Evolutionary conservation across 2,113 vertebrate genomes (phyloP), one percentile per base, ranked within the genome.

Genomic region (Triplophysa rosa): DNA sequence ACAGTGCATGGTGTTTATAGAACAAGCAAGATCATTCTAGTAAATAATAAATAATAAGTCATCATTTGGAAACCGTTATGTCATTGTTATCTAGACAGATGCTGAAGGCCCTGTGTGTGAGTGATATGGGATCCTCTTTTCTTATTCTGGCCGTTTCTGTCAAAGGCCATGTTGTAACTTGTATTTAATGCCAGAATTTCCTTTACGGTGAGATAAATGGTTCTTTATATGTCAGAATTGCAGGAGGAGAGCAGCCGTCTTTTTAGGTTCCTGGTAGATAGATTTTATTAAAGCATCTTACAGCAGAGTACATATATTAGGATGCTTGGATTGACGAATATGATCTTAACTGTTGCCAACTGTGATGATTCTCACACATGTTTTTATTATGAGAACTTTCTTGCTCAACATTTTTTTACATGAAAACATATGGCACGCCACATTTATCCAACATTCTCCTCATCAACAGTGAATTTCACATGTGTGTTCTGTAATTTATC

Each of bases 161-260:
- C 49, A 47, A 19, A 33, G 37, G 63, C 29, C 54, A 42, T 65
- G 33, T 47, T 37, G 45, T 58, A 6, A 29, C 16, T 19, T 59
- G 21, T 56, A 14, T 58, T 49, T 67, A 81, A 79, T 74, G 49
- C 67, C 64, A 79, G 56, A 37, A 77, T 83, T 80, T 69, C 67
- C 69, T 11, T 17, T n/a, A 64, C 12, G 10, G 3, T 59, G 7
- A 79, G 72, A 82, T 69, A 80, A 67, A 69, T n/a, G 16, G 29
- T 23, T n/a, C n/a, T n/a, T n/a, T n/a, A n/a, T n/a, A n/a, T n/a
- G n/a, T n/a, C n/a, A n/a, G n/a, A n/a, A n/a, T n/a, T n/a, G n/a
- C n/a, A n/a, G n/a, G n/a, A n/a, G n/a, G n/a, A n/a, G 40, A 16
- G 26, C 65, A 33, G 47, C 4, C 12, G 13, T 73, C 69, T 64